Conservation (phyloP, 1,140 invertebrate genomes). For the Idris sp. region DNA sequence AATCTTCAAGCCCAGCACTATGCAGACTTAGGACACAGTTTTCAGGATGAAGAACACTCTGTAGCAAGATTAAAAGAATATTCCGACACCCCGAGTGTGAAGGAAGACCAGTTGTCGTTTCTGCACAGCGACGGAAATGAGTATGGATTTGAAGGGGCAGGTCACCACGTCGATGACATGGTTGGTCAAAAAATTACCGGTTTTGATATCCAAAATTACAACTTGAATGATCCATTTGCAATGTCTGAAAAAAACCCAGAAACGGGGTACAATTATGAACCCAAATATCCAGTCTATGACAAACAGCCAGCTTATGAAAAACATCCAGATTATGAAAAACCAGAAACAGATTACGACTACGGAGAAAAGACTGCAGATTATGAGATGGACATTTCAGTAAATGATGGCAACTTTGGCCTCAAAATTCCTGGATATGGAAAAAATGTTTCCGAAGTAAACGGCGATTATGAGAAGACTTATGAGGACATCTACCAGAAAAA, state of each 20-base stretch:
- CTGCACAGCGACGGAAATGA: conserved; percentile 23
- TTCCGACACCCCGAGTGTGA: background rate
- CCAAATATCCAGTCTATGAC: too few relatives aligned
- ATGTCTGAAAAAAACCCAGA: too few relatives aligned
- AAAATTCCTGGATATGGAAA: conserved; percentile 6
- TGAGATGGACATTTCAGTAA: background rate
- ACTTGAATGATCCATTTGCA: too few relatives aligned
- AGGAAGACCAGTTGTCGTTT: background rate
- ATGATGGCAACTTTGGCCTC: background rate
- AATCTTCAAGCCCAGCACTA: conserved; percentile 28
- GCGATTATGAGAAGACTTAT: too few relatives aligned
- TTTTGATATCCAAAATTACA: too few relatives aligned
- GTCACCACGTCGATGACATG: conserved; percentile 37
- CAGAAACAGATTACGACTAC: conserved; percentile 13
- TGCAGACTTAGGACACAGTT: conserved; percentile 25
- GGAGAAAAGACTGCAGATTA: background rate
- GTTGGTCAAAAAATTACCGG: background rate
- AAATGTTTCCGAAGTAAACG: background rate
- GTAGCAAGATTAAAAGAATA: too few relatives aligned
- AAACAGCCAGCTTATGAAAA: too few relatives aligned
- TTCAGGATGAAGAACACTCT: conserved; percentile 37
- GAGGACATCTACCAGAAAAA: too few relatives aligned
- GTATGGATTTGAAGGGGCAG: conserved; percentile 35
- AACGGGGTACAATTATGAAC: too few relatives aligned
- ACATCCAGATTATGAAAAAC: too few relatives aligned